These are phyloP conservation scores for Centroberyx gerrardi DNA, from an alignment of 2,797 vertebrate species.

Conservation along the genomic window DNA sequence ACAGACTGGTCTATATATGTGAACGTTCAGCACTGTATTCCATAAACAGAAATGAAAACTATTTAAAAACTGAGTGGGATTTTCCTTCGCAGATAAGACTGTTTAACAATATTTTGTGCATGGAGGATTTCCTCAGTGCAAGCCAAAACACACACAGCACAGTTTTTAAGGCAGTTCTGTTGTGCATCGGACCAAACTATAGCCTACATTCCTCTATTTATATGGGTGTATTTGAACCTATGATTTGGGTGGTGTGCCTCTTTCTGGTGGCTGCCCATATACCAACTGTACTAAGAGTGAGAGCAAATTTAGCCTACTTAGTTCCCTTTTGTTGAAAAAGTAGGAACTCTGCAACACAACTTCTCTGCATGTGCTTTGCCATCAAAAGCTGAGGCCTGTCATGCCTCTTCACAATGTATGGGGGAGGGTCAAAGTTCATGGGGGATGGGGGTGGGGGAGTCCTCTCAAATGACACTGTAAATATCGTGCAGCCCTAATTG, in stretches of 20 bases:
- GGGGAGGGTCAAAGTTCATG: conserved; percentile 12
- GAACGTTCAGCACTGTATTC: conserved; percentile 27
- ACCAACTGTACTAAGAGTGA: background rate
- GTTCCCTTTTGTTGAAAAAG: background rate
- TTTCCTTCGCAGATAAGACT: background rate
- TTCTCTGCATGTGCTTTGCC: background rate
- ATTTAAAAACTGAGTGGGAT: background rate
- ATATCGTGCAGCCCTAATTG: too few relatives aligned
- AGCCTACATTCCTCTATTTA: background rate
- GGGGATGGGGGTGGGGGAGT: background rate
- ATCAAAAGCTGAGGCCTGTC: background rate
- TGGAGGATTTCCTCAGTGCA: conserved; percentile 2
- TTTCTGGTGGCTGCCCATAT: background rate
- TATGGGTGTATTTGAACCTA: background rate
- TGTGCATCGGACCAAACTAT: background rate
- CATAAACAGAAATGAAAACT: conserved; percentile 17
- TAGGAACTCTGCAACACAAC: background rate
- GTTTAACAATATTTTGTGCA: background rate
- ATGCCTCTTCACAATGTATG: background rate
- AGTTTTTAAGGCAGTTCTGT: background rate
- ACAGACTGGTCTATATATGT: background rate
- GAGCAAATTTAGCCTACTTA: background rate
- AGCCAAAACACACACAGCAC: background rate
- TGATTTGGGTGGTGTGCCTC: background rate
- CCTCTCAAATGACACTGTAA: background rate